Conservation (phyloP, 2,113 vertebrate genomes). For the Ptyas mucosa region DNA sequence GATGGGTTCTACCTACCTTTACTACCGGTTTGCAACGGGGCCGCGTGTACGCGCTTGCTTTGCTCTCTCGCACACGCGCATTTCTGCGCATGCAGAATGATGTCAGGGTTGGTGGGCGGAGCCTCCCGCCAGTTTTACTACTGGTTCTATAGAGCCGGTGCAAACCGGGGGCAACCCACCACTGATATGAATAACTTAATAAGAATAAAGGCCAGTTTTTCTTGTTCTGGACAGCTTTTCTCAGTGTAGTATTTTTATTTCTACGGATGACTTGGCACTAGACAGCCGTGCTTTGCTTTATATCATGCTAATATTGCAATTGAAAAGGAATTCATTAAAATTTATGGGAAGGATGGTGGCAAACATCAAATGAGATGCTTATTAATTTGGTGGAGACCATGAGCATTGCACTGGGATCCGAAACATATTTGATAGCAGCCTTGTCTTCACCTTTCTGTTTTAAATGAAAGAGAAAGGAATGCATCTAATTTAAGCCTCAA, state of each 20-base stretch:
- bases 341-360: not conserved
- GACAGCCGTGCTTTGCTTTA: not conserved
- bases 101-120: too few relatives aligned
- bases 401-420: not conserved
- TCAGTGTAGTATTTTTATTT: not conserved
- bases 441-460: not conserved
- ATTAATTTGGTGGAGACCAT: not conserved
- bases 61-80: too few relatives aligned
- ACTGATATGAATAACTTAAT: not conserved
- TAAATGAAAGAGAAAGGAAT: conserved; percentile 1
- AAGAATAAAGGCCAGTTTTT: not conserved
- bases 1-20: too few relatives aligned
- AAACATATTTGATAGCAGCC: not conserved
- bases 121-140: too few relatives aligned
- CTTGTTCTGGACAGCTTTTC: not conserved
- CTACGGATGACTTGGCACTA: not conserved
- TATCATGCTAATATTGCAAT: not conserved
- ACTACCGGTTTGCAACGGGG: too few relatives aligned
- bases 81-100: too few relatives aligned
- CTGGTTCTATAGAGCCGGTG: too few relatives aligned
- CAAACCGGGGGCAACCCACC: too few relatives aligned
- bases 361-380: not conserved
- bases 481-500: not conserved
- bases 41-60: too few relatives aligned
- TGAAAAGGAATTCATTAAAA: not conserved